These are phyloP conservation scores for Zapornia atra DNA, from an alignment of 2,113 vertebrate genomes.

Conservation along the genomic window DNA sequence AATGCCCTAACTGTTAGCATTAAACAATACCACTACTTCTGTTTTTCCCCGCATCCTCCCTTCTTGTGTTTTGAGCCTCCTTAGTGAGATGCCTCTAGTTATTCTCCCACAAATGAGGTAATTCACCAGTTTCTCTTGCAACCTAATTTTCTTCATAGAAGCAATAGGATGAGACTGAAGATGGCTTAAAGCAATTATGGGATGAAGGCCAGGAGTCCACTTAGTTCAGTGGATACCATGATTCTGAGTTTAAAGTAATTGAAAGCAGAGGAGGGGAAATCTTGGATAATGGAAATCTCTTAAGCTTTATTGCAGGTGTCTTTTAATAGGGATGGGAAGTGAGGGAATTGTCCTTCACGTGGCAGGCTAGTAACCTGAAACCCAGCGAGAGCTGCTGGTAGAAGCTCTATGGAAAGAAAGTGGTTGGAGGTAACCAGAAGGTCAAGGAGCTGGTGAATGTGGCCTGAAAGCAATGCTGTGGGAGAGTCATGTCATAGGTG, in stretches of 20 bases:
- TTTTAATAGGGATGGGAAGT: background rate
- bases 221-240: background rate
- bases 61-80: background rate
- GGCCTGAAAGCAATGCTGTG: background rate
- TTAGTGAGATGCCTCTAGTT: background rate
- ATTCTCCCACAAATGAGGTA: background rate
- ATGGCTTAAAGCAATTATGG: background rate
- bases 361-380: background rate
- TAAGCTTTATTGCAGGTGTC: background rate
- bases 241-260: background rate
- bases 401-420: background rate
- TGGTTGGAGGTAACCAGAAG: background rate
- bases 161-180: background rate
- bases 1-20: background rate
- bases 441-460: background rate
- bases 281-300: background rate
- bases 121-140: background rate
- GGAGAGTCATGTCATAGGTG: background rate
- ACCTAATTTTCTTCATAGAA: background rate
- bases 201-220: background rate
- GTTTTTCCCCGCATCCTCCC: accelerated
- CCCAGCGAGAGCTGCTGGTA: background rate
- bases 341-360: background rate
- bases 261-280: background rate
- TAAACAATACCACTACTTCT: background rate